Base-by-base conservation (phyloP, 2,113 vertebrate species). In the Colaptes auratus region DNA sequence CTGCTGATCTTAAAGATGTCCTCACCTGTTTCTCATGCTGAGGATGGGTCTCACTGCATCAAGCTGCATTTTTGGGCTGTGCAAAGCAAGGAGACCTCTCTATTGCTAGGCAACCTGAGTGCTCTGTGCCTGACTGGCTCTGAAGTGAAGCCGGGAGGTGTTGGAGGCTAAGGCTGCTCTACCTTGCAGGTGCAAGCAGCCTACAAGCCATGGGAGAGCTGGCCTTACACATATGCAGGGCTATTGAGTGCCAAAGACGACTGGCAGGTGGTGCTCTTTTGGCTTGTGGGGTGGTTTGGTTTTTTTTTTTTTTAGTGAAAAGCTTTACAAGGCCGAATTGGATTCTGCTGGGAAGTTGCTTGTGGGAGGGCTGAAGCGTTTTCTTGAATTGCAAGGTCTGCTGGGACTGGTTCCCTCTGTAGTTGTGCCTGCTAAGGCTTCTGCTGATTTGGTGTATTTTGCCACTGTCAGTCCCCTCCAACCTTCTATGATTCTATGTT, bases 101-200 rank as follows among this genome's bases (percentile, higher is more conserved):
- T 73, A 96, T 97, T 95, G 96, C 96, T 96, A 96, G 75, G 96
- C 96, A 97, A 96, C 96, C 2, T 58, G 65, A 89, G 93, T 13
- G 2, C 61, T 7, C 50, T 21, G 35, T 52, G 90, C 84, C 83
- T 83, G 69, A 7, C 76, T 77, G 82, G 87, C 85, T 44, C 59
- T 0, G 58, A 2, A 33, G 33, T 9, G 36, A 58, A 91, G 85
- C 77, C 6, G 0, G 59, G 66, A 93, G 75, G 83, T 81, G 82
- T 44, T 71, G 74, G 86, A 95, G 64, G 59, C 82, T 78, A 21
- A 42, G 3, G 4, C 64, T 67, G 85, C 92, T 95, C 80, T 75
- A 53, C 94, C 91, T 94, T 44, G 36, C 89, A 88, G 91, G 93
- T 92, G 79, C 82, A 59, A 58, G 33, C 64, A 81, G 78, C 56